Evolutionary conservation across 2,797 vertebrate genomes (phyloP).

Genomic region (Lacerta bilineata): DNA sequence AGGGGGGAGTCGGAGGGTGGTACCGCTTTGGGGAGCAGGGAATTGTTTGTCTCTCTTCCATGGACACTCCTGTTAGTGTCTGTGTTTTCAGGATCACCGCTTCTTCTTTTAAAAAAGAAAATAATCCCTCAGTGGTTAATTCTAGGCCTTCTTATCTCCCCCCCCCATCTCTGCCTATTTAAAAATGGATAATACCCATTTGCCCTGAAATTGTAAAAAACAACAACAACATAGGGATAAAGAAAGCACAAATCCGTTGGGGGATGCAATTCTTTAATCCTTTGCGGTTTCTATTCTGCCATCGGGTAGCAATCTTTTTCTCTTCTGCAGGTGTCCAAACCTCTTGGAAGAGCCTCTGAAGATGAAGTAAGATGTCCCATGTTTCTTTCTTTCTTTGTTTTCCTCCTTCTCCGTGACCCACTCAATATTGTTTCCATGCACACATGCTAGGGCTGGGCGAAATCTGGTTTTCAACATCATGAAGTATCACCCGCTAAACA

Average conservation of each 20-base stretch:
- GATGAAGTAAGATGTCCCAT: conserved; percentile 87
- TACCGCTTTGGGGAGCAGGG: no score
- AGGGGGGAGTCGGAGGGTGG: no score
- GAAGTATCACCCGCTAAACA: no score
- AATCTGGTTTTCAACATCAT: no score
- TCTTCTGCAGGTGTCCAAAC: conserved; percentile 86
- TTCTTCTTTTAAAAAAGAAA: no score
- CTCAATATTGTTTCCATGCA: not conserved
- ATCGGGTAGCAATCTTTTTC: conserved; percentile 5
- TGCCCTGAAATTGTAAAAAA: not conserved
- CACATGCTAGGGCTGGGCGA: no score
- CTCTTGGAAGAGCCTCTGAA: conserved; percentile 92
- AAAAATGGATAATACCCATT: not conserved
- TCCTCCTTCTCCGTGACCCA: not conserved
- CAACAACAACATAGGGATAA: not conserved
- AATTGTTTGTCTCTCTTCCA: no score
- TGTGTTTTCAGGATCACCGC: no score
- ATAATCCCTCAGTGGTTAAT: no score
- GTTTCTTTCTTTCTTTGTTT: conserved; percentile 15
- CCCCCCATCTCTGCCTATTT: not conserved
- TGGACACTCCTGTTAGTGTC: no score
- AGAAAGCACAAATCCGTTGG: not conserved
- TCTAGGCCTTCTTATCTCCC: no score
- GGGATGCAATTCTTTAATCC: not conserved
- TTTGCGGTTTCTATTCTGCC: not conserved